phyloP scores from a whole-genome alignment of 2,888 invertebrate genomes.

The Torymus tubicola region DNA sequence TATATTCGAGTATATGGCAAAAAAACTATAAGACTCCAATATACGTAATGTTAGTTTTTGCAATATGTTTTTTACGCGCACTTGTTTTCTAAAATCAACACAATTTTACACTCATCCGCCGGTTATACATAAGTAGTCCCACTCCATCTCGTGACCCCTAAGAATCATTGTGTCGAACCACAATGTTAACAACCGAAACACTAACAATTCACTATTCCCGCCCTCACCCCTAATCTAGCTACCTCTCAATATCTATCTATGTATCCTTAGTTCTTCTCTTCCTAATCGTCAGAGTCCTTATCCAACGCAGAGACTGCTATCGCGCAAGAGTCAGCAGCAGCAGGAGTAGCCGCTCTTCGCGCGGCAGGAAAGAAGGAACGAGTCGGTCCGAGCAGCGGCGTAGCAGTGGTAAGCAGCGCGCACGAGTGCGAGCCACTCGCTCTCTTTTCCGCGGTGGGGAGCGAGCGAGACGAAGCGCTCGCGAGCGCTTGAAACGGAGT shows the following conservation, averaged over 20 bases:
- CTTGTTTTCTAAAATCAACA: constrained; percentile 43
- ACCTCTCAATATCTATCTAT: constrained; percentile 20
- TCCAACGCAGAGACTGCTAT: too few species aligned
- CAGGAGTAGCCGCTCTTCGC: background rate
- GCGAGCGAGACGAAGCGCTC: background rate
- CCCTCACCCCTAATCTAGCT: constrained; percentile 60
- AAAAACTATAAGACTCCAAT: too few species aligned
- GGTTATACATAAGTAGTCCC: constrained; percentile 52
- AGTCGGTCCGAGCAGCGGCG: constrained; percentile 60
- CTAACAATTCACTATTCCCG: constrained; percentile 74
- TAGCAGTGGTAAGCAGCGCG: constrained; percentile 64
- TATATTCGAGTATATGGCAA: too few species aligned
- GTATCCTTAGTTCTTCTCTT: background rate
- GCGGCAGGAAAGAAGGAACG: constrained; percentile 59
- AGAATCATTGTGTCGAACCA: constrained; percentile 71
- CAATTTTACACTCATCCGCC: constrained; percentile 53
- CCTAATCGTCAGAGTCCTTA: too few species aligned
- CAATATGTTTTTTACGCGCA: constrained; percentile 46
- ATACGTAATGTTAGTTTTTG: too few species aligned
- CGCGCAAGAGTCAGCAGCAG: too few species aligned
- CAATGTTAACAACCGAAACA: constrained; percentile 76
- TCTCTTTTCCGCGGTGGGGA: constrained; percentile 5
- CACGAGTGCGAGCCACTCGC: constrained; percentile 15
- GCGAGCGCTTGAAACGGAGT: background rate
- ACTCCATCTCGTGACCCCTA: constrained; percentile 58